A percentile compares a stretch with the other conserved stretches of the same genome.
Conservation (phyloP, 2,113 vertebrate species). For the Thunnus maccoyii region DNA sequence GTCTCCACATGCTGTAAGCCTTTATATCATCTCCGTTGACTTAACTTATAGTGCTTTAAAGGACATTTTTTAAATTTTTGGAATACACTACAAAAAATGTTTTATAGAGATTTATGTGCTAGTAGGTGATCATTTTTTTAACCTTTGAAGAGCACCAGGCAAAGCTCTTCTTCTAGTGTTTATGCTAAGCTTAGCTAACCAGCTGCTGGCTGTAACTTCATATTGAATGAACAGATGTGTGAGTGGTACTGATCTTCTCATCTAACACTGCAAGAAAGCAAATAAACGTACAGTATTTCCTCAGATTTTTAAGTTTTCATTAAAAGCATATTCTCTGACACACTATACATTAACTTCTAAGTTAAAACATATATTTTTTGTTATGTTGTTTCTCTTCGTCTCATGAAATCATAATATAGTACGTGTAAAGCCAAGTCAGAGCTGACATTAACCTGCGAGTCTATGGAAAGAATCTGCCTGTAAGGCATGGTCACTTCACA, state of each 20-base stretch:
- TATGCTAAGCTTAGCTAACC: conserved; percentile 4
- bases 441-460: conserved; percentile 32
- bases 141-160: background rate
- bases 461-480: conserved; percentile 50
- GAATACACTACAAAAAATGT: background rate
- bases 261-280: background rate
- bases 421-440: background rate
- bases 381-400: conserved; percentile 3
- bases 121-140: background rate
- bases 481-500: conserved; percentile 58
- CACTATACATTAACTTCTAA: background rate
- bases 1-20: background rate
- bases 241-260: background rate
- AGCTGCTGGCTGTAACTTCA: background rate
- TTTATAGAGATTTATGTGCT: background rate
- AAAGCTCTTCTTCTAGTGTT: background rate
- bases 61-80: background rate
- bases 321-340: background rate
- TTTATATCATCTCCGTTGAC: background rate
- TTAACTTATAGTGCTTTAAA: background rate
- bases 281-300: background rate
- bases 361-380: background rate
- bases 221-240: background rate
- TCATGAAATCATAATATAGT: conserved; percentile 16
- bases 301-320: background rate